These are phyloP conservation scores for Crocallis elinguaria DNA, from an alignment of 2,888 invertebrate genomes.

Conservation along the genomic window DNA sequence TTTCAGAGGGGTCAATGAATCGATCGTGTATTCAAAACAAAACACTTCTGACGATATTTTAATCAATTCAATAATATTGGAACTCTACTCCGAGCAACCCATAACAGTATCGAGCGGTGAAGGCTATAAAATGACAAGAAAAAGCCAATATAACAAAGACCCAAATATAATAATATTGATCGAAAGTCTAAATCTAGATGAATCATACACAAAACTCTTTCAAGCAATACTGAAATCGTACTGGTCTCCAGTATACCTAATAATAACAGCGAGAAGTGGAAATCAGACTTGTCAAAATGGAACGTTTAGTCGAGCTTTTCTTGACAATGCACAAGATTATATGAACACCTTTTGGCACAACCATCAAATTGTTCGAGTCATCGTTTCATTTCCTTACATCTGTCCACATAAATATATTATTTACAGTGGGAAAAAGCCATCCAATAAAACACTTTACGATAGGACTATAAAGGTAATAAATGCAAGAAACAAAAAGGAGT, in stretches of 20 bases:
- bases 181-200: constrained; percentile 10
- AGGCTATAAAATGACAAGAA: background rate
- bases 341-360: constrained; percentile 56
- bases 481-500: constrained; percentile 25
- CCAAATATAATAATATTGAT: constrained; percentile 28
- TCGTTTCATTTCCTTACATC: constrained; percentile 49
- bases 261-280: constrained; percentile 40
- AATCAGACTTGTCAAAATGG: constrained; percentile 46
- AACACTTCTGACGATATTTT: constrained; percentile 13
- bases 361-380: constrained; percentile 41
- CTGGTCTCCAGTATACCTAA: constrained; percentile 48
- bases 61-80: constrained; percentile 20
- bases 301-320: constrained; percentile 35
- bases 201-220: constrained; percentile 11
- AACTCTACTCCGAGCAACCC: constrained; percentile 21
- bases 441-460: constrained; percentile 42
- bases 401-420: constrained; percentile 48
- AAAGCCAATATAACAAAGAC: background rate
- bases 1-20: constrained; percentile 16
- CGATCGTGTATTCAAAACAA: constrained; percentile 21
- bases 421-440: constrained; percentile 44
- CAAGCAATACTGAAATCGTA: constrained; percentile 31
- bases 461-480: constrained; percentile 49
- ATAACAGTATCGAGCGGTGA: constrained; percentile 20
- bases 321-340: constrained; percentile 39